Conservation (phyloP, 1,140 invertebrate species). For the Steinernema feltiae region DNA sequence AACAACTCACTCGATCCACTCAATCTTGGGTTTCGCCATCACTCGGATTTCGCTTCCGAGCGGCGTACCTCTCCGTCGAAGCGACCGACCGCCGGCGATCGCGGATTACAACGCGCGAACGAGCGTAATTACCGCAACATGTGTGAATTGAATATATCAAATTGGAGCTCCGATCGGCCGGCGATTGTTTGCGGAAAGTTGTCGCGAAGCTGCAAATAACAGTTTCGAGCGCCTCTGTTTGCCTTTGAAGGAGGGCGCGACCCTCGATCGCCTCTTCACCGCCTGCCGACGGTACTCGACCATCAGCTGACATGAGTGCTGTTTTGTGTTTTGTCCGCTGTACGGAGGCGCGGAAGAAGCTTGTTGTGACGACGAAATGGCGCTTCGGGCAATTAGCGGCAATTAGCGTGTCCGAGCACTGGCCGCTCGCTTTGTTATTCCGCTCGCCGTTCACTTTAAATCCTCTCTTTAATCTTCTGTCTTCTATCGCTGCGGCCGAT, state of each 20-base stretch:
- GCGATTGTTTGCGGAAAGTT: not conserved
- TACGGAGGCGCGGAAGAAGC: too few relatives aligned
- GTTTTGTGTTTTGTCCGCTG: not conserved
- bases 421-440: not conserved
- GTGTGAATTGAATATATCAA: constrained; percentile 15
- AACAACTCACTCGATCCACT: not conserved
- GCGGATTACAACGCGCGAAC: constrained; percentile 4
- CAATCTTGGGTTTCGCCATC: not conserved
- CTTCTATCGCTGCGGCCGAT: not conserved
- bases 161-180: not conserved
- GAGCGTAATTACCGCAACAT: constrained; percentile 13
- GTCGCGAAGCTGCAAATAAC: not conserved
- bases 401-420: not conserved
- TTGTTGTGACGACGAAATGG: too few relatives aligned
- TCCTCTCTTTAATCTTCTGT: not conserved
- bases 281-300: not conserved
- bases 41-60: not conserved
- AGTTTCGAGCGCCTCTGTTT: not conserved
- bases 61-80: not conserved
- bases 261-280: not conserved
- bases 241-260: not conserved
- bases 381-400: constrained; percentile 4
- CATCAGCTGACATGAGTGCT: not conserved
- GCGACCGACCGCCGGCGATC: not conserved
- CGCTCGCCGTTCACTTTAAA: not conserved